Evolutionary conservation across 2,797 vertebrate species (phyloP), one percentile per base, ranked within the genome.

Genomic region (Heteromormyrus szaboi): DNA sequence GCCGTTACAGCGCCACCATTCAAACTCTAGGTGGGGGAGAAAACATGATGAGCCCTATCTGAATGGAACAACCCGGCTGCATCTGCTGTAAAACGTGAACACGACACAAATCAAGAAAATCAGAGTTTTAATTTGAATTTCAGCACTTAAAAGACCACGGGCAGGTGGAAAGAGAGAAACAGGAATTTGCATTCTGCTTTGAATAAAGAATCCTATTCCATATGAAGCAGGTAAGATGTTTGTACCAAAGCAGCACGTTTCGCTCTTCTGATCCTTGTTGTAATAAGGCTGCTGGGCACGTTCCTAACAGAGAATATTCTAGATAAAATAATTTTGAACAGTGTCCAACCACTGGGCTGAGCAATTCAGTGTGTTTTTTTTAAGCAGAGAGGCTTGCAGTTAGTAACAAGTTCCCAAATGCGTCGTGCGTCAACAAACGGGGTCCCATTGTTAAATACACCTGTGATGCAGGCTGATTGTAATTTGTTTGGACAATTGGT

Each of bases 401-500:
- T 17, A 44, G 37, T 44, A 44, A 1, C 33, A 44, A 79, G 37
- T 44, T 29, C 48, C 12, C 46, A 51, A 51, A 79, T 8, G 72
- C 14, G 4, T 29, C 46, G 8, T 14, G 81, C 41, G 2, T 79
- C 72, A n/a, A 44, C 14, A 85, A 85, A 6, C n/a, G 0, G 25
- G 48, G 46, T 25, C 48, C n/a, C 50, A 50, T 53, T 85, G 83
- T 85, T 1, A 85, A 53, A 85, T 85, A 44, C 53, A 85, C 44
- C 81, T 72, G 56, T 19, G 56, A 86, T 37, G 41, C 37, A 86
- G 83, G 37, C 65, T 54, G 51, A 86, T 76, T 86, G 88, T 53
- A 89, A 86, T 89, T 59, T 46, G 50, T 76, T 85, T 62, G 62
- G 83, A 86, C 59, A 19, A 86, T 11, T 17, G 19, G 56, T 86